A percentile compares a stretch with the other conserved stretches of the same genome.
phyloP scores from a whole-genome alignment of 2,797 vertebrate species.

The Iguana delicatissima region DNA sequence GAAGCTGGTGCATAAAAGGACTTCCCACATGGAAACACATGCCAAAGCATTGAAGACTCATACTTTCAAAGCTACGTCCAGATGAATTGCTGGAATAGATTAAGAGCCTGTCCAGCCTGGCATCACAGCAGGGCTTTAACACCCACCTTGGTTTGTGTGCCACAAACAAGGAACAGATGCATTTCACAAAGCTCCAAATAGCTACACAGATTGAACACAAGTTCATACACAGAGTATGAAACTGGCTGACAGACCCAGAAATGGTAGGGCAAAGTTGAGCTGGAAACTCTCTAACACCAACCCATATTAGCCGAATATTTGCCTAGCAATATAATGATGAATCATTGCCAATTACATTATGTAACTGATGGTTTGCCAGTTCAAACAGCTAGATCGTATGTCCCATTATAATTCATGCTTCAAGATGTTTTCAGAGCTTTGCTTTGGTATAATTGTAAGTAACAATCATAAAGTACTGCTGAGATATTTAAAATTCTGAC shows the following conservation, averaged over 20 bases:
- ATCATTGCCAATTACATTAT: constrained; percentile 31
- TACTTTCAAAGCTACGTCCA: background rate
- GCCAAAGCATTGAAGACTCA: too few relatives aligned
- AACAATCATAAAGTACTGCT: background rate
- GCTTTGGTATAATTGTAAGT: constrained; percentile 23
- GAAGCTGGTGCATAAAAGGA: background rate
- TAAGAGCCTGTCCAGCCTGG: background rate
- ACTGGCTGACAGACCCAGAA: background rate
- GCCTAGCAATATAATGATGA: constrained; percentile 12
- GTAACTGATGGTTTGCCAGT: background rate
- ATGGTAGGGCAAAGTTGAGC: background rate
- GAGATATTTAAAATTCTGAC: background rate
- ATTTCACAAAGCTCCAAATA: background rate
- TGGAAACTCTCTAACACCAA: background rate
- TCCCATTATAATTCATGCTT: constrained; percentile 19
- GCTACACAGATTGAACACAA: background rate
- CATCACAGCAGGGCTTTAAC: background rate
- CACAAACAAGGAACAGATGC: background rate
- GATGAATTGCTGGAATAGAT: background rate
- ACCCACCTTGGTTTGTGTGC: background rate
- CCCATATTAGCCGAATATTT: constrained; percentile 32
- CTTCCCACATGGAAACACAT: background rate
- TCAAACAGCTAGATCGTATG: constrained; percentile 22
- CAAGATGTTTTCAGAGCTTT: constrained; percentile 36
- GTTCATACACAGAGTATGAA: background rate